phyloP scores from a whole-genome alignment of 2,888 invertebrate species.

The Ommatoiulus sabulosus region DNA sequence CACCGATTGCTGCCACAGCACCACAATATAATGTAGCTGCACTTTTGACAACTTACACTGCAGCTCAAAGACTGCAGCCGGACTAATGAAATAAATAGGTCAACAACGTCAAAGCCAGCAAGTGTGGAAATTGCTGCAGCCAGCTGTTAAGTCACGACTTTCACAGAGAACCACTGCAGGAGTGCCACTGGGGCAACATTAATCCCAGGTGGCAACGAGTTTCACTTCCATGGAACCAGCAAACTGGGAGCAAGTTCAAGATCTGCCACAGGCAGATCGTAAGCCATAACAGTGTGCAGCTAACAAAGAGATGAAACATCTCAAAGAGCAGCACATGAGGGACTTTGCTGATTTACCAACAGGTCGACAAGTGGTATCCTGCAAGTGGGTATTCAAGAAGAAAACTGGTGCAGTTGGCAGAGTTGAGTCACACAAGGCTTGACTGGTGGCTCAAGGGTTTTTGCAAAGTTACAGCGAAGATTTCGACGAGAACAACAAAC shows the following conservation, averaged over 20 bases:
- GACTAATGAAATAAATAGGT: neutral
- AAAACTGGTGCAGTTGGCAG: neutral
- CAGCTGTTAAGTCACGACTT: neutral
- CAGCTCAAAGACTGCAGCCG: too few relatives aligned
- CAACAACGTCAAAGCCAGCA: neutral
- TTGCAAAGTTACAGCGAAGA: slow-evolving; percentile 9
- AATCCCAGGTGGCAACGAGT: neutral
- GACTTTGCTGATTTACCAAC: neutral
- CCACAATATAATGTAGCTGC: too few relatives aligned
- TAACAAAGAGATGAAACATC: neutral
- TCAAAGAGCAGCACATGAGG: neutral
- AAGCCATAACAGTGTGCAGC: neutral
- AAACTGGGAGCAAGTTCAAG: neutral
- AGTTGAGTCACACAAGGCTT: neutral
- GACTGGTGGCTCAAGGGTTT: neutral
- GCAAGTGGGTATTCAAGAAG: neutral
- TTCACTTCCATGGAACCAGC: neutral
- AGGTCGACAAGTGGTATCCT: neutral
- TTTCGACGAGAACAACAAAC: neutral
- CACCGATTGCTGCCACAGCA: neutral
- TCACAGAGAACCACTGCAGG: neutral
- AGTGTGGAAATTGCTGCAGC: neutral
- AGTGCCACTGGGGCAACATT: neutral
- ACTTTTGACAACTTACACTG: too few relatives aligned
- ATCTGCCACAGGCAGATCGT: neutral